A percentile compares a stretch with the other conserved stretches of the same genome.
phyloP scores from a whole-genome alignment of 2,888 invertebrate genomes.

The Lithophane ornitopus region DNA sequence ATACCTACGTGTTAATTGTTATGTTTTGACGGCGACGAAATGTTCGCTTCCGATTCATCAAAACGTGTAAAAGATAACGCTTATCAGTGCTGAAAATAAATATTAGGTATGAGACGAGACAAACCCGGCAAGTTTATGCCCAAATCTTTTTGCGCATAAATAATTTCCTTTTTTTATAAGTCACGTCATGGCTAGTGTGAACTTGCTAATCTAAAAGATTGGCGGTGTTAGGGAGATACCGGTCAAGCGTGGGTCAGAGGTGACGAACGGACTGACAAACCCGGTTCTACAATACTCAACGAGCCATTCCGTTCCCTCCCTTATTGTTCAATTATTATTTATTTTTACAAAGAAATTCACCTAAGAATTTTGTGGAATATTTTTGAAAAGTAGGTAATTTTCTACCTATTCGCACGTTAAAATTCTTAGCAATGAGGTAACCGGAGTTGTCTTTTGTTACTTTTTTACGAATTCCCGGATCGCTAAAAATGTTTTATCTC shows the following conservation, averaged over 20 bases:
- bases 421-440: constrained; percentile 58
- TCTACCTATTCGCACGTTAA: constrained; percentile 52
- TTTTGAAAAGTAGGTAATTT: constrained; percentile 50
- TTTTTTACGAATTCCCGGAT: constrained; percentile 54
- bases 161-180: constrained; percentile 11
- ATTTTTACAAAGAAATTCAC: constrained; percentile 52
- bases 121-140: background rate
- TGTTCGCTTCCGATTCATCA: constrained; percentile 30
- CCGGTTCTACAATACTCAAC: constrained; percentile 76
- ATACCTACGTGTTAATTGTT: constrained; percentile 10
- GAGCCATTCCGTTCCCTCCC: constrained; percentile 67
- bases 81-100: constrained; percentile 48
- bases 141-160: constrained; percentile 3
- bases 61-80: constrained; percentile 40
- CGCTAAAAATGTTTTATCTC: constrained; percentile 65
- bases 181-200: constrained; percentile 71
- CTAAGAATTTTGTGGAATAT: constrained; percentile 54
- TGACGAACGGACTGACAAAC: constrained; percentile 86
- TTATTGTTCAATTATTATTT: constrained; percentile 61
- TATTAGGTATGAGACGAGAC: background rate
- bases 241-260: constrained; percentile 89
- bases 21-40: constrained; percentile 31
- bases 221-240: constrained; percentile 74
- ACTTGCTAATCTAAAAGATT: constrained; percentile 79
- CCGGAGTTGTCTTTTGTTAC: constrained; percentile 47